phyloP scores from a whole-genome alignment of 2,113 vertebrate genomes.

The Rhinolophus sinicus region DNA sequence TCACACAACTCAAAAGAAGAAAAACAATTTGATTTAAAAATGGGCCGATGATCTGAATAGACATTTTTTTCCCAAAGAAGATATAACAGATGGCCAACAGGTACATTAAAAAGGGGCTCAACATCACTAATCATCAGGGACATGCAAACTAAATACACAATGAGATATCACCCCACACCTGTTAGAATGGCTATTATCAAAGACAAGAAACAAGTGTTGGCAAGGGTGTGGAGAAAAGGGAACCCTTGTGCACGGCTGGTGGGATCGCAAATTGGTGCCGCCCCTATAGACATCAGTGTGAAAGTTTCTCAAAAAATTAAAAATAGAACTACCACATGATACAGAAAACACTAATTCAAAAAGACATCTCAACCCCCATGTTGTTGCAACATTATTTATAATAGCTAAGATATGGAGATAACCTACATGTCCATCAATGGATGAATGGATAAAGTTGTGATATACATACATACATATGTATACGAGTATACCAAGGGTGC shows the following conservation, averaged over 20 bases:
- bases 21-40: neutral
- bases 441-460: neutral
- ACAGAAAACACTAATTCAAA: neutral
- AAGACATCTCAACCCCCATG: neutral
- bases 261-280: neutral
- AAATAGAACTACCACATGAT: neutral
- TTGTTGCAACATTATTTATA: neutral
- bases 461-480: too few species aligned
- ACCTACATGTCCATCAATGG: neutral
- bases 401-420: neutral
- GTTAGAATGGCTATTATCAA: neutral
- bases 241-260: neutral
- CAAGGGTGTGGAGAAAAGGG: neutral
- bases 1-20: neutral
- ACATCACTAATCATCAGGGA: neutral
- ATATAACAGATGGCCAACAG: neutral
- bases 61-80: neutral
- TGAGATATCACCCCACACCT: neutral
- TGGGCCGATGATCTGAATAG: neutral
- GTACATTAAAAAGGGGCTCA: neutral
- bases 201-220: neutral
- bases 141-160: neutral
- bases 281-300: neutral
- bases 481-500: too few species aligned
- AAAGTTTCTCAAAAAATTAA: neutral